phyloP scores from a whole-genome alignment of 2,888 invertebrate genomes.

The Cephus runcator region DNA sequence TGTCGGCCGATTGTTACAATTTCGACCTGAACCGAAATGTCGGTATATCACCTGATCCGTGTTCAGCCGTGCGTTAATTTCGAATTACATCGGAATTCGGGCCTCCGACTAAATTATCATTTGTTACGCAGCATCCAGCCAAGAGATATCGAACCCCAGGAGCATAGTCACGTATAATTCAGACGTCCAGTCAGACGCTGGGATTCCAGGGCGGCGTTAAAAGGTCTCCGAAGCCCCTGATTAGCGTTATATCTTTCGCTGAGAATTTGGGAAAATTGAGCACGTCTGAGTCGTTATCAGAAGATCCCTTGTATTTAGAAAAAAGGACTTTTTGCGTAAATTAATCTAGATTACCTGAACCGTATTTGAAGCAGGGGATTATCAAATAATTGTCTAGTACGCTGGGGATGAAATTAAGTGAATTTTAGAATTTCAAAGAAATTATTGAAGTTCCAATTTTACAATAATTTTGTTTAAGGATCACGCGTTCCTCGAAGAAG shows the following conservation, averaged over 20 bases:
- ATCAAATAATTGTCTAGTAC: not conserved
- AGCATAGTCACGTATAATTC: not conserved
- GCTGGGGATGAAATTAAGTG: not conserved
- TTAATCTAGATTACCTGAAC: no score
- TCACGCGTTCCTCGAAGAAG: not conserved
- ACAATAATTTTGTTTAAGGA: not conserved
- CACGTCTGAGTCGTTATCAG: no score
- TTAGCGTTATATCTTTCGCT: no score
- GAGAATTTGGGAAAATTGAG: no score
- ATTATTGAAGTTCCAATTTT: not conserved
- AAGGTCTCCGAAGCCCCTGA: no score
- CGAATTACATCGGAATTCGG: not conserved
- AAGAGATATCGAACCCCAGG: not conserved
- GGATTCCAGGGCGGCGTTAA: not conserved
- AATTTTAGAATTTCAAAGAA: not conserved
- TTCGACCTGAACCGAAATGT: not conserved
- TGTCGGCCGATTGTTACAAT: not conserved
- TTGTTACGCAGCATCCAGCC: not conserved
- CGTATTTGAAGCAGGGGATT: not conserved
- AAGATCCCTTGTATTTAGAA: no score
- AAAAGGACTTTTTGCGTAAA: no score
- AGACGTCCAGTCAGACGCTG: not conserved
- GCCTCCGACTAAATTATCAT: not conserved
- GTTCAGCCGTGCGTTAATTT: not conserved
- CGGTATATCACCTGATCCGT: not conserved